Percentiles rank a stretch among this genome's conserved stretches.
Conservation (phyloP, 2,797 vertebrate genomes). For the Potorous gilbertii region DNA sequence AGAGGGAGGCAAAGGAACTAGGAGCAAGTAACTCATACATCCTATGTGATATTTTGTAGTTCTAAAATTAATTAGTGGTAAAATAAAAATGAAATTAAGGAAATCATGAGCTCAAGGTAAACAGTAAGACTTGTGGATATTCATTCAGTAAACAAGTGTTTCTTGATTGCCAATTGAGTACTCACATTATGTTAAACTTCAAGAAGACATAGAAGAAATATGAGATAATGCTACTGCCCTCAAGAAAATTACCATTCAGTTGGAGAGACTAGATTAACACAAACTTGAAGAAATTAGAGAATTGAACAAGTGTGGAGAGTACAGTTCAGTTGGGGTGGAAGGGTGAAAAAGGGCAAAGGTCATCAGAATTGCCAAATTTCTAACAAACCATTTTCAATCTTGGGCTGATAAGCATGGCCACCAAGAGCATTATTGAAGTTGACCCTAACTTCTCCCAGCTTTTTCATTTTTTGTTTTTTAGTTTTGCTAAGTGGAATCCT, state of each 20-base stretch:
- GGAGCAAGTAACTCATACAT: slow-evolving; percentile 43
- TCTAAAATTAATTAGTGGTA: slow-evolving; percentile 42
- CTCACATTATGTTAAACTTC: background rate
- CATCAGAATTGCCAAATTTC: background rate
- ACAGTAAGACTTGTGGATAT: background rate
- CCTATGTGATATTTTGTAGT: slow-evolving; percentile 19
- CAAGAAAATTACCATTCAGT: background rate
- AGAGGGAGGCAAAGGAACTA: slow-evolving; percentile 27
- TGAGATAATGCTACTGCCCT: background rate
- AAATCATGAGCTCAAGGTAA: slow-evolving; percentile 29
- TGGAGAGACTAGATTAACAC: background rate
- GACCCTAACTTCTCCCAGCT: background rate
- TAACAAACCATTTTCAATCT: background rate
- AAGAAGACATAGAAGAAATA: background rate
- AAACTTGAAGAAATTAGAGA: slow-evolving; percentile 5
- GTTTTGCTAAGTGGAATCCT: background rate
- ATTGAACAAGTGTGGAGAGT: slow-evolving; percentile 5
- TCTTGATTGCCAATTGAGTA: background rate
- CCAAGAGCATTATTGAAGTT: background rate
- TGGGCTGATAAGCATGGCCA: background rate
- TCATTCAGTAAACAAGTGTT: background rate
- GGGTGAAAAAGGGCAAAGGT: background rate
- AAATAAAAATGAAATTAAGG: slow-evolving; percentile 37
- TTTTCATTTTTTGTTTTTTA: background rate
- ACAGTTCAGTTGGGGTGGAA: slow-evolving; percentile 5